These are phyloP conservation scores for Synchiropus splendidus DNA, from an alignment of 2,113 vertebrate genomes.

Conservation along the genomic window DNA sequence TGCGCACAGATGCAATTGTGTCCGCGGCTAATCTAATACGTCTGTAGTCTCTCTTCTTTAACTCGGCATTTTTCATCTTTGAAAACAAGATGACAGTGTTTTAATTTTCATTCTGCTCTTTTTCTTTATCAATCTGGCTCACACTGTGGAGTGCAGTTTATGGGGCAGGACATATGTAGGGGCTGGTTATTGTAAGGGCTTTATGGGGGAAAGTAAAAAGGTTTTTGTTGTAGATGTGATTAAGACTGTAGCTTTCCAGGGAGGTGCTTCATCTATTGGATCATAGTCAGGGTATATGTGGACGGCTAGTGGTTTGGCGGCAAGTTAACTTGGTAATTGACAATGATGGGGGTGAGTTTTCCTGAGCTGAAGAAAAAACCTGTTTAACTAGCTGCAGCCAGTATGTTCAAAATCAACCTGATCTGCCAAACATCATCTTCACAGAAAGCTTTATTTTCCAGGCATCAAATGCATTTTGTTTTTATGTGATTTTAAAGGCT, in stretches of 20 bases:
- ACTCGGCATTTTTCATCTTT: slow-evolving; percentile 73
- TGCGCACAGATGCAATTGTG: slow-evolving; percentile 93
- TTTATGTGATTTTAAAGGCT: too few species aligned
- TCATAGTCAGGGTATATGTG: slow-evolving; percentile 24
- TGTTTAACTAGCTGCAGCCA: too few species aligned
- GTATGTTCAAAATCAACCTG: too few species aligned
- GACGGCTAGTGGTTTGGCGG: background rate
- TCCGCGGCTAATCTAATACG: slow-evolving; percentile 81
- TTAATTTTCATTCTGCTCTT: slow-evolving; percentile 93
- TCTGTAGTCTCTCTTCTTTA: slow-evolving; percentile 68
- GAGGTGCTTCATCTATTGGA: slow-evolving; percentile 30
- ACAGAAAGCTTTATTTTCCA: too few species aligned
- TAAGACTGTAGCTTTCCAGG: slow-evolving; percentile 48
- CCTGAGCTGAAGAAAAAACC: too few species aligned
- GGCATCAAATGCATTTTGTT: too few species aligned
- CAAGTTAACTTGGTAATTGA: slow-evolving; percentile 18
- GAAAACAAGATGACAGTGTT: slow-evolving; percentile 77
- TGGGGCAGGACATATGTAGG: slow-evolving; percentile 62
- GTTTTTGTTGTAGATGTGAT: slow-evolving; percentile 44
- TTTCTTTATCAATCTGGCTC: slow-evolving; percentile 62
- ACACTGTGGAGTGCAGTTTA: slow-evolving; percentile 43
- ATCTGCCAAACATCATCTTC: too few species aligned
- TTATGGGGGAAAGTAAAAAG: slow-evolving; percentile 46
- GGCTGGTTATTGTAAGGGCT: slow-evolving; percentile 52
- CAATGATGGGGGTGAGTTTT: slow-evolving; percentile 17